Evolutionary conservation across 2,888 invertebrate genomes (phyloP).

Genomic region (Tenodera sinensis): DNA sequence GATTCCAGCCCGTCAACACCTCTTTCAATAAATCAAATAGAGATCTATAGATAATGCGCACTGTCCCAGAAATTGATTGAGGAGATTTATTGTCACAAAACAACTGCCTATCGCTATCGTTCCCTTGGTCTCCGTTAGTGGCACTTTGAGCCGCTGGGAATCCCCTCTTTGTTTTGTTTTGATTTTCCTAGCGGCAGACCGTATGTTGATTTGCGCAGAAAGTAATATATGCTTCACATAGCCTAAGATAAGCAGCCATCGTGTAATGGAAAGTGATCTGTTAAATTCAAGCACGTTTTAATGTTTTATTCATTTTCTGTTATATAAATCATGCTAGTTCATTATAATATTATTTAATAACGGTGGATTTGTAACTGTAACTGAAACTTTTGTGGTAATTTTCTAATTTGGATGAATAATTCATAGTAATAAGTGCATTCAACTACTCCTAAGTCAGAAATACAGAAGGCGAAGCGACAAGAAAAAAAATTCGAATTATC

Average conservation of each 20-base stretch:
- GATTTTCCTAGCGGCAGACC: neutral
- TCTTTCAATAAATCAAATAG: neutral
- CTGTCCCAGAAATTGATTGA: neutral
- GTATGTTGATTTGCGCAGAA: neutral
- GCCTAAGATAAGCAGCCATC: neutral
- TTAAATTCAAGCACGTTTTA: too few species aligned
- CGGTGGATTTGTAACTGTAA: too few species aligned
- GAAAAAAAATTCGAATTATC: too few species aligned
- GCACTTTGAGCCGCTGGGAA: neutral
- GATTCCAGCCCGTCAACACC: neutral
- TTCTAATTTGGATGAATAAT: too few species aligned
- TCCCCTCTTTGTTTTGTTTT: neutral
- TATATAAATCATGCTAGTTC: too few species aligned
- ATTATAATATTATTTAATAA: too few species aligned
- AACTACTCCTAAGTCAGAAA: too few species aligned
- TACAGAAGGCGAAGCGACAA: too few species aligned
- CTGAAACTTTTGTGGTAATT: too few species aligned
- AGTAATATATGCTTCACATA: neutral
- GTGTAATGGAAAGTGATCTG: neutral
- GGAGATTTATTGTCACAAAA: neutral
- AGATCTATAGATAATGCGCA: neutral
- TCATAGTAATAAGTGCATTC: too few species aligned
- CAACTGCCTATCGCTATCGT: neutral
- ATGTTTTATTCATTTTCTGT: too few species aligned
- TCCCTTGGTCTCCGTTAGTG: neutral